These are phyloP conservation scores for Erithacus rubecula DNA, from an alignment of 2,797 vertebrate genomes.

Conservation along the genomic window DNA sequence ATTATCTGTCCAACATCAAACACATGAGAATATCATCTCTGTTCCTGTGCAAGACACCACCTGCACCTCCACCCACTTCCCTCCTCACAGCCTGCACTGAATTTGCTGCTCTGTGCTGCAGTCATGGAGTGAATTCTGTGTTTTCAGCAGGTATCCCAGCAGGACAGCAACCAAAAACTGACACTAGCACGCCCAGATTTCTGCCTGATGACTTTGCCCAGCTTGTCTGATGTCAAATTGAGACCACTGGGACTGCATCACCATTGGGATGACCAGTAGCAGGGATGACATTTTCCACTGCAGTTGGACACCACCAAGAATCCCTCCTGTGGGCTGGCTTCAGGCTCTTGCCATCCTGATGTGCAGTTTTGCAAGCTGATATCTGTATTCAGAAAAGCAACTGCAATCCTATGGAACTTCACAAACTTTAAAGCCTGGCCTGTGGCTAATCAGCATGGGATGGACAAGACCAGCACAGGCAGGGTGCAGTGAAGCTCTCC, in stretches of 20 bases:
- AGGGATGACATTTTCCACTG: neutral
- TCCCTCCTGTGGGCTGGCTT: neutral
- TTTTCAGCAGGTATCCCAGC: neutral
- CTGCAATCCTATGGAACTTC: neutral
- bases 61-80: neutral
- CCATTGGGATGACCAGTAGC: neutral
- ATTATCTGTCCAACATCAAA: neutral
- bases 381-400: neutral
- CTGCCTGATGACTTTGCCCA: neutral
- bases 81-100: neutral
- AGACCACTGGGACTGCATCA: neutral
- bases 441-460: neutral
- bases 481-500: neutral
- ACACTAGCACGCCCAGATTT: neutral
- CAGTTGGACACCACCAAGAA: neutral
- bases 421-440: neutral
- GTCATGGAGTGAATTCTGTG: neutral
- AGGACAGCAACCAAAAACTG: neutral
- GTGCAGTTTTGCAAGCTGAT: neutral
- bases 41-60: neutral
- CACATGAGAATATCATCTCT: neutral
- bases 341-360: neutral
- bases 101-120: neutral
- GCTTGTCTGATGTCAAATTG: neutral
- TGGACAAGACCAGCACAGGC: neutral